phyloP scores from a whole-genome alignment of 1,140 invertebrate species.

The Euwallacea fornicatus region DNA sequence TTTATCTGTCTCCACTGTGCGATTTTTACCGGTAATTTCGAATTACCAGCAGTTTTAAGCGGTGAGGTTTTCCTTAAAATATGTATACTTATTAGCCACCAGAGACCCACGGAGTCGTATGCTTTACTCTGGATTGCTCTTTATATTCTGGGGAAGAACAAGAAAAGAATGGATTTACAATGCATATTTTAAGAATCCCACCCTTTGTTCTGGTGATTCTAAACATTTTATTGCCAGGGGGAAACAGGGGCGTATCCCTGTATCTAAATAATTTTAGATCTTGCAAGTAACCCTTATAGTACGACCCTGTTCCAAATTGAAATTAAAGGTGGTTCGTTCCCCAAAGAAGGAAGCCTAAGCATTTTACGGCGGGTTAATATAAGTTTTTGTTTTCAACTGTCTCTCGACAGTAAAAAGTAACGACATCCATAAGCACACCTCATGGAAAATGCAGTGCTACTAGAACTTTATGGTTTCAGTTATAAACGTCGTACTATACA shows the following conservation, averaged over 20 bases:
- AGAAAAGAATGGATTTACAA: conserved; percentile 39
- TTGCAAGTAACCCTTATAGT: not conserved
- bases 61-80: conserved; percentile 42
- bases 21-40: conserved; percentile 47
- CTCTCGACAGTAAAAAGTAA: conserved; percentile 22
- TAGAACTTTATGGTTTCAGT: conserved; percentile 19
- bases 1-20: conserved; percentile 45
- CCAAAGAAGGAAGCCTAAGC: too few relatives aligned
- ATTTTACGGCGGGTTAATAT: conserved; percentile 18
- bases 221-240: conserved; percentile 22
- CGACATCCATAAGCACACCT: conserved; percentile 21
- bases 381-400: conserved; percentile 9
- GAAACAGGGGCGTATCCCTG: not conserved
- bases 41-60: conserved; percentile 49
- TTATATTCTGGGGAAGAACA: conserved; percentile 27
- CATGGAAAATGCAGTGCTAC: conserved; percentile 8
- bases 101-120: conserved; percentile 29
- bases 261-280: not conserved
- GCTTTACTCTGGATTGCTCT: conserved; percentile 24
- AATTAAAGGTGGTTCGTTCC: too few relatives aligned
- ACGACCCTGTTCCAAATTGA: too few relatives aligned
- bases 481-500: too few relatives aligned
- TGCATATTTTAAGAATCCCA: conserved; percentile 33
- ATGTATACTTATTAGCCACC: conserved; percentile 43
- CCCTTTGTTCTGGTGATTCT: conserved; percentile 20